Conservation (phyloP, 30 jellyfish, hydroid and myxozoan species). For the Morbakka virulenta region DNA sequence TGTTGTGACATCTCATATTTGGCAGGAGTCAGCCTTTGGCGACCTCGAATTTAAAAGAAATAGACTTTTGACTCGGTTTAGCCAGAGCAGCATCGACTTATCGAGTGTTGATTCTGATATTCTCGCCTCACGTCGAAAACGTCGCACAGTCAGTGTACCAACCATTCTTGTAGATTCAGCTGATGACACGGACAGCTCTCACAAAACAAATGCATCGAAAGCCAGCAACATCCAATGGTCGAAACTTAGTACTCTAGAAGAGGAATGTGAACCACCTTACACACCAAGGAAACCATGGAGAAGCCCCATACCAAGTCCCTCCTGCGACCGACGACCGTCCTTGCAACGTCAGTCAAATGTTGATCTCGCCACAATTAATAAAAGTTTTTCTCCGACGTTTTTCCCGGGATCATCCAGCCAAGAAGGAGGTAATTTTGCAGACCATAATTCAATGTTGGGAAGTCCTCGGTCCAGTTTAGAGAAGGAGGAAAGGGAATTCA, state of each 20-base stretch:
- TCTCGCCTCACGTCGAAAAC: conserved; percentile 21
- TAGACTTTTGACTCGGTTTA: conserved; percentile 41
- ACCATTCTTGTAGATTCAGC: conserved; percentile 39
- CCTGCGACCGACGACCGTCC: conserved; percentile 4
- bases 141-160: conserved; percentile 24
- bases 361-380: neutral
- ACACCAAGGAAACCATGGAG: conserved; percentile 6
- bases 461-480: neutral
- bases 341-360: conserved; percentile 39
- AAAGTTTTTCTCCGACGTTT: neutral
- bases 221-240: conserved; percentile 8
- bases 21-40: conserved; percentile 4
- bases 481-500: neutral
- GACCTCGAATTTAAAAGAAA: conserved; percentile 8
- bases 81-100: conserved; percentile 67
- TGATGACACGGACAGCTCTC: conserved; percentile 1
- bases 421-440: neutral
- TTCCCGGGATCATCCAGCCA: neutral
- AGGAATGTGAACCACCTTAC: conserved; percentile 55
- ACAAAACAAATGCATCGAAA: conserved; percentile 22
- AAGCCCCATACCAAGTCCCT: conserved; percentile 26
- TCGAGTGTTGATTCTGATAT: conserved; percentile 24
- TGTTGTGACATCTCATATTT: no score
- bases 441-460: neutral
- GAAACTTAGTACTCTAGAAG: conserved; percentile 57